Evolutionary conservation across 2,113 vertebrate species (phyloP).

Genomic region (Rhodinocichla rosea): DNA sequence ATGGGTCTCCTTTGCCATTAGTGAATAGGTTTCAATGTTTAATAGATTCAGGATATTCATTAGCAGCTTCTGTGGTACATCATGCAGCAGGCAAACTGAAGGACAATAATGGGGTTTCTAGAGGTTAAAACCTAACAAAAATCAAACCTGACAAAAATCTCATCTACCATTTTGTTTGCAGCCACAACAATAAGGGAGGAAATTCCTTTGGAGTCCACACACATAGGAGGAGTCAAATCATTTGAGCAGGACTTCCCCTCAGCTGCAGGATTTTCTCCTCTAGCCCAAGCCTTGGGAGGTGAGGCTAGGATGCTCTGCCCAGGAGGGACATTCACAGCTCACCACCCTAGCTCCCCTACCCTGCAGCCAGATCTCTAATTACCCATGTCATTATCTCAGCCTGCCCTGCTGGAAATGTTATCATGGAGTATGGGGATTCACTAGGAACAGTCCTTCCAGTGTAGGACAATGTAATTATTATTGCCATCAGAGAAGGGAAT

Average conservation of each 20-base stretch:
- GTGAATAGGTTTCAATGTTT: not conserved
- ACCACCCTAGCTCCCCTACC: not conserved
- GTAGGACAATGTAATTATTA: conserved; percentile 51
- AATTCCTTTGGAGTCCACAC: not conserved
- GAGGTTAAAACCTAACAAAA: not conserved
- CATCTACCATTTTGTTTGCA: not conserved
- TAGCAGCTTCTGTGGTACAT: not conserved
- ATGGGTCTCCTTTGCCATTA: not conserved
- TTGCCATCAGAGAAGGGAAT: conserved; percentile 35
- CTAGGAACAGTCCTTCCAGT: not conserved
- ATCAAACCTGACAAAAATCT: not conserved
- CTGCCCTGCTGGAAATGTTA: not conserved
- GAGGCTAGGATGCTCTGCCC: not conserved
- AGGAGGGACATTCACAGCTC: not conserved
- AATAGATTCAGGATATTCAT: not conserved
- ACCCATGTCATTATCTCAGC: not conserved
- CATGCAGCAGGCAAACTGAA: not conserved
- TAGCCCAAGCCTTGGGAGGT: not conserved
- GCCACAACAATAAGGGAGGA: not conserved
- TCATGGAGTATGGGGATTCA: not conserved
- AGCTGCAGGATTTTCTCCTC: not conserved
- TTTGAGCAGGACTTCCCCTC: not conserved
- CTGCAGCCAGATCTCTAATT: conserved; percentile 1
- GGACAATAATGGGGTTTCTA: not conserved
- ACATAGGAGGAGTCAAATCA: not conserved